Conservation (phyloP, 2,888 invertebrate genomes). For the Electrophaes corylata region DNA sequence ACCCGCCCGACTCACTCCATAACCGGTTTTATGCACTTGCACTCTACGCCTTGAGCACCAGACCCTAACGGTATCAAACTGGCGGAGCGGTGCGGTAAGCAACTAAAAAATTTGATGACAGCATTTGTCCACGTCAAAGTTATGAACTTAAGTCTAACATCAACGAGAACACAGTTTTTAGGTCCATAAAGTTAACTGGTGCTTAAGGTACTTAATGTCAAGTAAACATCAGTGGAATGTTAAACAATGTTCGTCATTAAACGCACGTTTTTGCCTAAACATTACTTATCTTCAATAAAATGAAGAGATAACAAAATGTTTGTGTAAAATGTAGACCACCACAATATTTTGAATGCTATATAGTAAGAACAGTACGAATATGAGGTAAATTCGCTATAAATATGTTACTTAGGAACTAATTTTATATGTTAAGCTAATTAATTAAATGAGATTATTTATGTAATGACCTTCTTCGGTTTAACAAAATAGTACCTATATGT, state of each 20-base stretch:
- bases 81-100: not conserved
- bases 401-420: not conserved
- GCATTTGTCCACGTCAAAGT: not conserved
- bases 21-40: conserved; percentile 22
- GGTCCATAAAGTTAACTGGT: not conserved
- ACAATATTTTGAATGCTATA: not conserved
- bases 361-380: not conserved
- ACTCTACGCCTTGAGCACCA: not conserved
- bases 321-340: conserved; percentile 2
- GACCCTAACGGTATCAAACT: not conserved
- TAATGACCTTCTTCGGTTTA: not conserved
- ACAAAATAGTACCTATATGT: not conserved
- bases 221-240: conserved; percentile 18
- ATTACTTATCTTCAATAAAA: conserved; percentile 1
- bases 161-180: not conserved
- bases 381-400: not conserved
- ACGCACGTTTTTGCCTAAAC: conserved; percentile 1
- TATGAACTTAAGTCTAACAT: no score
- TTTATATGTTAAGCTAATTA: not conserved
- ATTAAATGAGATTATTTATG: not conserved
- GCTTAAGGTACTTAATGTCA: conserved; percentile 14
- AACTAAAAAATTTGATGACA: not conserved
- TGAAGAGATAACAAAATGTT: conserved; percentile 11
- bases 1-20: not conserved
- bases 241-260: conserved; percentile 1